Conservation (phyloP, 2,797 vertebrate species). For the Pseudochirops cupreus region DNA sequence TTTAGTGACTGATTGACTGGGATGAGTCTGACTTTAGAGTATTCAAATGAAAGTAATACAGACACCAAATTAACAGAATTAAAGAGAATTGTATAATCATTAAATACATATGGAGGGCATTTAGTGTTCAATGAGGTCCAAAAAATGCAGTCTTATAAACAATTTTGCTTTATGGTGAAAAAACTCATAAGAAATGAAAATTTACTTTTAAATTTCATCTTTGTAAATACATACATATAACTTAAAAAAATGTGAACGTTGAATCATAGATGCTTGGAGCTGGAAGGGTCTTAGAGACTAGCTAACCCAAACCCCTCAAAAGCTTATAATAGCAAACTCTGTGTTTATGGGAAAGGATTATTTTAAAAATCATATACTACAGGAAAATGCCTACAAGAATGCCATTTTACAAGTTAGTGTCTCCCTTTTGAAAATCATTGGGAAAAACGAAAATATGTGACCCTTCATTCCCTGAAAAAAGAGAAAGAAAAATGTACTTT, state of each 20-base stretch:
- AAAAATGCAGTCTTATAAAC: not conserved
- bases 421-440: conserved; percentile 8
- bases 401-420: conserved; percentile 7
- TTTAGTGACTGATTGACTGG: not conserved
- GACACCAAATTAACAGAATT: not conserved
- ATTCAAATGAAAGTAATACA: not conserved
- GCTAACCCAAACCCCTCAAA: not conserved
- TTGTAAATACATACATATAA: conserved; percentile 10
- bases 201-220: conserved; percentile 41
- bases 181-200: conserved; percentile 10
- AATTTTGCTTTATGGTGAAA: conserved; percentile 33
- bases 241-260: not conserved
- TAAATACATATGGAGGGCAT: not conserved
- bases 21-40: not conserved
- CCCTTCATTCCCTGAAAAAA: not conserved
- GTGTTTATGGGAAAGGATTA: conserved; percentile 45
- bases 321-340: not conserved
- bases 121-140: not conserved
- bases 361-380: conserved; percentile 18
- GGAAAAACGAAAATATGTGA: conserved; percentile 8
- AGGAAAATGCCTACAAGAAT: not conserved
- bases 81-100: not conserved
- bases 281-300: not conserved
- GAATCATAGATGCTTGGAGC: not conserved
- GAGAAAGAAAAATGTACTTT: not conserved